Conservation (phyloP, 53 echinoderm and acorn worm species). For the Crossaster papposus region DNA sequence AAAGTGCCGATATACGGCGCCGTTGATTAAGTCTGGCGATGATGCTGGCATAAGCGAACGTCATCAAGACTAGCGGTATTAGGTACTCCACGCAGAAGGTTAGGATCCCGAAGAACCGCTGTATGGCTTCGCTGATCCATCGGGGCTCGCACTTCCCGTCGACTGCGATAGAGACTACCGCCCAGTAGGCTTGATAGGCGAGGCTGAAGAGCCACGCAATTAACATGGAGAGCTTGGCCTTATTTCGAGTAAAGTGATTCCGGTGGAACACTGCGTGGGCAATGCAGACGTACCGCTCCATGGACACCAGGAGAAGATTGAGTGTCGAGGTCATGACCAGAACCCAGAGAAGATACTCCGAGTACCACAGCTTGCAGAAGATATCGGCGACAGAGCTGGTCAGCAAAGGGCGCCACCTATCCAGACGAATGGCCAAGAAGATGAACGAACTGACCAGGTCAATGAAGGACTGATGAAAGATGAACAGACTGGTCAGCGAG, state of each 20-base stretch:
- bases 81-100: constrained; percentile 80
- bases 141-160: constrained; percentile 60
- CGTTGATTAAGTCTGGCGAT: constrained; percentile 68
- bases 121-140: constrained; percentile 69
- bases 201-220: constrained; percentile 76
- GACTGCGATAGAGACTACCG: constrained; percentile 59
- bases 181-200: constrained; percentile 79
- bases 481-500: constrained; percentile 77
- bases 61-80: constrained; percentile 79
- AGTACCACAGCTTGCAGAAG: constrained; percentile 82
- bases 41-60: constrained; percentile 80
- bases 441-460: constrained; percentile 77
- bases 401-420: constrained; percentile 58
- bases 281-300: constrained; percentile 81
- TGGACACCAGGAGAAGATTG: constrained; percentile 73
- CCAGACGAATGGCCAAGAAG: constrained; percentile 60
- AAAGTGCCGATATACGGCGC: constrained; percentile 21
- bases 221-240: constrained; percentile 71
- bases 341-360: constrained; percentile 86
- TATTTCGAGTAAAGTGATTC: constrained; percentile 74
- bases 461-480: constrained; percentile 82
- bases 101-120: constrained; percentile 71
- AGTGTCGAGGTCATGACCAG: constrained; percentile 82
- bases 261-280: constrained; percentile 73
- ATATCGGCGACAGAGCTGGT: constrained; percentile 18